Evolutionary conservation across 1,140 invertebrate genomes (phyloP).

Genomic region (Heterodera schachtii): DNA sequence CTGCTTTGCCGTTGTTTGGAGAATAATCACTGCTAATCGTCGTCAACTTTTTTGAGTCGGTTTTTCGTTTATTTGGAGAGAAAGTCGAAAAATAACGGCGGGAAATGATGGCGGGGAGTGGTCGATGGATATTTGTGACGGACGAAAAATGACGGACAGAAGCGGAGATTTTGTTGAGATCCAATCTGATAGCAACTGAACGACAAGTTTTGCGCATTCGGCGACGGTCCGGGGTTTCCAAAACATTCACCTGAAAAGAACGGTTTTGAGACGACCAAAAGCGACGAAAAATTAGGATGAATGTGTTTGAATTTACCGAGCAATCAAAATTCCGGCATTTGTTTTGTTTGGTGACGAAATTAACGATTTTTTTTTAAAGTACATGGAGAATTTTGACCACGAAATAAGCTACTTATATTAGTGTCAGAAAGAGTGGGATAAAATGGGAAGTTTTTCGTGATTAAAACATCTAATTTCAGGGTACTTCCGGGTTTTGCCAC

Average conservation of each 20-base stretch:
- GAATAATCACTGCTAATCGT: background rate
- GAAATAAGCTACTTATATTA: no score
- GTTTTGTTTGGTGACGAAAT: no score
- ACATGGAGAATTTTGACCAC: no score
- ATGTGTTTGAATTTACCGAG: no score
- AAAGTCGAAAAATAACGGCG: slow-evolving; percentile 6
- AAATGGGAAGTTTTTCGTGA: no score
- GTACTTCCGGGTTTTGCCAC: no score
- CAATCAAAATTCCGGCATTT: no score
- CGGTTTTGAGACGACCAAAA: background rate
- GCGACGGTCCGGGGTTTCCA: slow-evolving; percentile 32
- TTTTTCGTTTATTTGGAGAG: background rate
- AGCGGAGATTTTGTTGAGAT: background rate
- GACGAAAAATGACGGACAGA: background rate
- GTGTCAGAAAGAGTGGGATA: no score
- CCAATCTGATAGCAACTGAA: slow-evolving; percentile 4
- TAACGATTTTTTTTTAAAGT: no score
- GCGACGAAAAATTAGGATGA: no score
- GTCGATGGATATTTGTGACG: slow-evolving; percentile 8
- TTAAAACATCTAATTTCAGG: no score
- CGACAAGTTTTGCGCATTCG: slow-evolving; percentile 22
- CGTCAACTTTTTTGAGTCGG: background rate
- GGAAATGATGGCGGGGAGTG: background rate
- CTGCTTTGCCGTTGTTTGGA: background rate
- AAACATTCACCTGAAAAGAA: slow-evolving; percentile 16